These are phyloP conservation scores for Perdita meconis DNA, from an alignment of 2,888 invertebrate species.

Conservation along the genomic window DNA sequence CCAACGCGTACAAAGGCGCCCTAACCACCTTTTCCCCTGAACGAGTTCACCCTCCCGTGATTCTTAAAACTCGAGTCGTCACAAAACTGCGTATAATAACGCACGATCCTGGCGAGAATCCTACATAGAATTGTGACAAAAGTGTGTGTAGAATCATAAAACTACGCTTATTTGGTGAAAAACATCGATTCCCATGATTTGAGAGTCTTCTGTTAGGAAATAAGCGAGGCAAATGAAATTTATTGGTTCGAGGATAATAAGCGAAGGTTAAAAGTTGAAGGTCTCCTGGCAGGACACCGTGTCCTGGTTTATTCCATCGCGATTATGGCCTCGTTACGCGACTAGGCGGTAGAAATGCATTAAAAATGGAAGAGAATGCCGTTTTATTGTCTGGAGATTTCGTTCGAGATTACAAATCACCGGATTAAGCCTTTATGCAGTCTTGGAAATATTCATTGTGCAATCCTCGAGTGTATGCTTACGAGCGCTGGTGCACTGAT, in stretches of 20 bases:
- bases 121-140: too few species aligned
- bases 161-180: too few species aligned
- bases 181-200: background rate
- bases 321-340: conserved; percentile 3
- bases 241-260: background rate
- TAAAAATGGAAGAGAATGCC: background rate
- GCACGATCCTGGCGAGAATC: too few species aligned
- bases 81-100: too few species aligned
- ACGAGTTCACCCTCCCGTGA: conserved; percentile 5
- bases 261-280: background rate
- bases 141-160: too few species aligned
- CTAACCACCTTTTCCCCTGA: conserved; percentile 1
- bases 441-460: conserved; percentile 3
- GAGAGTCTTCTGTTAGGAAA: background rate
- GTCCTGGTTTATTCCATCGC: background rate
- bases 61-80: background rate
- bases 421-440: background rate
- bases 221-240: background rate
- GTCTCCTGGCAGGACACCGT: background rate
- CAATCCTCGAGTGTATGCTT: background rate
- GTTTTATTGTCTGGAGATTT: background rate
- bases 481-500: background rate
- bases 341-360: background rate
- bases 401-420: background rate
- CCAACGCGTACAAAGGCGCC: conserved; percentile 24